Conservation (phyloP, 2,888 invertebrate genomes). For the Hylaea fasciaria region DNA sequence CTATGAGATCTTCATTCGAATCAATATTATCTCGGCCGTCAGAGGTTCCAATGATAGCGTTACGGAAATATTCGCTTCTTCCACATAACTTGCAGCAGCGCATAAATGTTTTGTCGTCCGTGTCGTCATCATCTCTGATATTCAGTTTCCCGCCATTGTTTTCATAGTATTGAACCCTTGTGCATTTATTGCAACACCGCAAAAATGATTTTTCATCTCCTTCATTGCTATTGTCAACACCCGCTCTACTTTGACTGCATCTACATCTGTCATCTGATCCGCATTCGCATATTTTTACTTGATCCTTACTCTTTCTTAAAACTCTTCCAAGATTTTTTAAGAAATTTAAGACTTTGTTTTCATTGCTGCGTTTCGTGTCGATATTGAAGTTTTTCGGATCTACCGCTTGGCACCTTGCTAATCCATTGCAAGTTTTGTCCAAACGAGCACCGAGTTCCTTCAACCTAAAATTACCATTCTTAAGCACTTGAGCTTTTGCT, state of each 20-base stretch:
- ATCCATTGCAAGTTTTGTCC: slow-evolving; percentile 25
- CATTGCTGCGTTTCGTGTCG: slow-evolving; percentile 14
- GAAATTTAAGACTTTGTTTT: not conserved
- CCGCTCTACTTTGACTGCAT: slow-evolving; percentile 10
- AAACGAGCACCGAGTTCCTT: slow-evolving; percentile 1
- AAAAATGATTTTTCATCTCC: not conserved
- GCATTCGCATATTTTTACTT: not conserved
- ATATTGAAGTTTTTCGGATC: not conserved
- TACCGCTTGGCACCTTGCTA: slow-evolving; percentile 2
- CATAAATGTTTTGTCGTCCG: slow-evolving; percentile 7
- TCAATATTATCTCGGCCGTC: not conserved
- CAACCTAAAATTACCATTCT: slow-evolving; percentile 16
- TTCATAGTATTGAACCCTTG: not conserved
- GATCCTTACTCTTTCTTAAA: not conserved
- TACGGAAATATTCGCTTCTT: slow-evolving; percentile 1
- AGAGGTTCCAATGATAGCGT: not conserved
- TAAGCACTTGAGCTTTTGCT: slow-evolving; percentile 20
- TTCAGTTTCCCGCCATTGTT: no score
- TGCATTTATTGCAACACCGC: not conserved
- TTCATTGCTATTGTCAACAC: not conserved
- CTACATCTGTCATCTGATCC: not conserved
- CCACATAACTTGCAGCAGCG: slow-evolving; percentile 18
- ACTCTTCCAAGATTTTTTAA: slow-evolving; percentile 8
- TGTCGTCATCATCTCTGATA: not conserved
- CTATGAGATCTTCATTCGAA: not conserved